phyloP scores from a whole-genome alignment of 2,888 invertebrate species.

The Xestobium rufovillosum region DNA sequence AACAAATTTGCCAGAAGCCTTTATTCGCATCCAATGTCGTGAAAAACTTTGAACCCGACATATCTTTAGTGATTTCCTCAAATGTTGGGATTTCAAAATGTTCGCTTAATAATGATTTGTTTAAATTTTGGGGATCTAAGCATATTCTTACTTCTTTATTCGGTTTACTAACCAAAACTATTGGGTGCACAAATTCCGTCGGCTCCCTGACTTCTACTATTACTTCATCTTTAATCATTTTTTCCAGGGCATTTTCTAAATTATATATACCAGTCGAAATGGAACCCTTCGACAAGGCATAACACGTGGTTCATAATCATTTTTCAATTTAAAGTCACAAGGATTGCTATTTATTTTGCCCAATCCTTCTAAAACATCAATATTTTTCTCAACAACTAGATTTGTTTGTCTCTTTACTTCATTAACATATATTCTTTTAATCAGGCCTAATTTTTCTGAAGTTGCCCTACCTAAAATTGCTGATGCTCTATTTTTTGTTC shows the following conservation, averaged over 20 bases:
- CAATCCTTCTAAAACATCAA: slow-evolving; percentile 21
- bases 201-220: too few species aligned
- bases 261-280: slow-evolving; percentile 13
- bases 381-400: slow-evolving; percentile 15
- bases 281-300: slow-evolving; percentile 16
- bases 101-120: slow-evolving; percentile 25
- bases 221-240: too few species aligned
- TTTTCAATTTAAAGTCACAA: slow-evolving; percentile 21
- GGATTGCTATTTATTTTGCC: slow-evolving; percentile 19
- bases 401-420: slow-evolving; percentile 5
- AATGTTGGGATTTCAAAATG: too few species aligned
- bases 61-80: slow-evolving; percentile 10
- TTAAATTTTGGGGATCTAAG: slow-evolving; percentile 30
- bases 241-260: slow-evolving; percentile 14
- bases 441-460: too few species aligned
- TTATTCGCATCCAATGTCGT: too few species aligned
- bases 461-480: too few species aligned
- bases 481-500: too few species aligned
- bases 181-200: slow-evolving; percentile 17
- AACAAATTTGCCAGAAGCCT: too few species aligned
- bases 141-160: too few species aligned
- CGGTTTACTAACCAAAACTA: slow-evolving; percentile 20
- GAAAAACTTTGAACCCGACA: slow-evolving; percentile 16
- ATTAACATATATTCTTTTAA: slow-evolving; percentile 10
- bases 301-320: too few species aligned